These are phyloP conservation scores for Trialeurodes vaporariorum DNA, from an alignment of 1,140 invertebrate genomes.

Conservation along the genomic window DNA sequence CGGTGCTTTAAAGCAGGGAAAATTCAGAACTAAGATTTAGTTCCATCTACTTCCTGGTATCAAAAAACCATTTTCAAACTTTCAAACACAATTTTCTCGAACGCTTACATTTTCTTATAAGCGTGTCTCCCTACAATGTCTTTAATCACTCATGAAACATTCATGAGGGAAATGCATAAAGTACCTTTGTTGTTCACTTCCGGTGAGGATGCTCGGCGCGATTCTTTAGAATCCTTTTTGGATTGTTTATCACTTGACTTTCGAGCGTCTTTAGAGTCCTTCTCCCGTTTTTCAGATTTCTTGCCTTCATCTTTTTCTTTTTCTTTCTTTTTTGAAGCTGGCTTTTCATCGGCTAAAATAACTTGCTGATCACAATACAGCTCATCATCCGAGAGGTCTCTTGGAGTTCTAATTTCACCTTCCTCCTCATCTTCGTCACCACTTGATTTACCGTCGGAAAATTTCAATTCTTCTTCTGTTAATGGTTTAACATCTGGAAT, in stretches of 20 bases:
- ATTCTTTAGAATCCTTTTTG: neutral
- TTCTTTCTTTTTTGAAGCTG: neutral
- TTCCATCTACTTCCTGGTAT: too few relatives aligned
- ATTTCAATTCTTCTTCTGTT: neutral
- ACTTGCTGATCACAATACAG: neutral
- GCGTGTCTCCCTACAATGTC: too few relatives aligned
- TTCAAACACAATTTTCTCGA: too few relatives aligned
- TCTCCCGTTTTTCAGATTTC: neutral
- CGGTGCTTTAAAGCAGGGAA: too few relatives aligned
- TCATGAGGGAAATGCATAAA: too few relatives aligned
- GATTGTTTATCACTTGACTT: neutral
- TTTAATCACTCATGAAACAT: too few relatives aligned
- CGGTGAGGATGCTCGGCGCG: neutral
- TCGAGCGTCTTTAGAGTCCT: too few relatives aligned
- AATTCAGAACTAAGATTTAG: too few relatives aligned
- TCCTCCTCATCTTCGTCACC: neutral
- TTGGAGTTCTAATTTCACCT: neutral
- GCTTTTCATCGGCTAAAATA: neutral
- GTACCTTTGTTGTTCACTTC: neutral
- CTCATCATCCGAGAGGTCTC: neutral
- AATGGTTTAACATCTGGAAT: neutral
- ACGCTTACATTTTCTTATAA: too few relatives aligned
- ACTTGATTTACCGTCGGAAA: neutral
- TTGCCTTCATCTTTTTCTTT: neutral
- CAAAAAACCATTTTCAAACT: too few relatives aligned